Evolutionary conservation across 2,888 invertebrate genomes (phyloP).

Genomic region (Ochropleura leucogaster): DNA sequence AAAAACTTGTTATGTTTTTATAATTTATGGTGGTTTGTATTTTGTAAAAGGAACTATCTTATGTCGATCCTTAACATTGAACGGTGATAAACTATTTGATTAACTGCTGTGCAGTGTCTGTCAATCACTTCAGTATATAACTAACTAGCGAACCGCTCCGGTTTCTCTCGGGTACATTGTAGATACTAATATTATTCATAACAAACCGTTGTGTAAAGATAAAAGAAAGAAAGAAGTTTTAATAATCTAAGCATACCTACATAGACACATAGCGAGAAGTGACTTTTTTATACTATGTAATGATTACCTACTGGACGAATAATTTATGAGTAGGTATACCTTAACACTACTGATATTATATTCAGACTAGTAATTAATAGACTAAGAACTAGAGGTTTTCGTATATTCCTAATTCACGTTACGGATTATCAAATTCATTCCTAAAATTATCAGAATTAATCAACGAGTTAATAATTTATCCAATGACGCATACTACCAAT

Average conservation of each 20-base stretch:
- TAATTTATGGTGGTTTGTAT: not conserved
- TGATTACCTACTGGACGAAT: no score
- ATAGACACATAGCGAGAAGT: no score
- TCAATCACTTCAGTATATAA: no score
- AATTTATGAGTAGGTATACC: not conserved
- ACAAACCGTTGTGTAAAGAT: no score
- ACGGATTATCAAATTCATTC: not conserved
- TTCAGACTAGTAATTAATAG: not conserved
- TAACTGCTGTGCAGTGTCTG: no score
- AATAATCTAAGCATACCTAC: no score
- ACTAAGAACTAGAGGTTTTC: not conserved
- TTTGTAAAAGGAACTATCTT: not conserved
- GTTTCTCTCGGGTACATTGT: no score
- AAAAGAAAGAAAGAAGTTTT: no score
- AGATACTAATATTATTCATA: no score
- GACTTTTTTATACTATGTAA: no score
- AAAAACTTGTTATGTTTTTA: no score
- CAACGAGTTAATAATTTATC: not conserved
- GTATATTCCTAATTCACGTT: not conserved
- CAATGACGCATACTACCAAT: slow-evolving; percentile 1
- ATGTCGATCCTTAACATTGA: not conserved
- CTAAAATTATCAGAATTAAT: not conserved
- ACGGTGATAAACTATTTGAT: not conserved
- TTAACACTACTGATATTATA: not conserved
- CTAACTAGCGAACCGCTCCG: no score